Evolutionary conservation across 2,888 invertebrate species (phyloP), one percentile per base, ranked within the genome.

Genomic region (Automeris io): DNA sequence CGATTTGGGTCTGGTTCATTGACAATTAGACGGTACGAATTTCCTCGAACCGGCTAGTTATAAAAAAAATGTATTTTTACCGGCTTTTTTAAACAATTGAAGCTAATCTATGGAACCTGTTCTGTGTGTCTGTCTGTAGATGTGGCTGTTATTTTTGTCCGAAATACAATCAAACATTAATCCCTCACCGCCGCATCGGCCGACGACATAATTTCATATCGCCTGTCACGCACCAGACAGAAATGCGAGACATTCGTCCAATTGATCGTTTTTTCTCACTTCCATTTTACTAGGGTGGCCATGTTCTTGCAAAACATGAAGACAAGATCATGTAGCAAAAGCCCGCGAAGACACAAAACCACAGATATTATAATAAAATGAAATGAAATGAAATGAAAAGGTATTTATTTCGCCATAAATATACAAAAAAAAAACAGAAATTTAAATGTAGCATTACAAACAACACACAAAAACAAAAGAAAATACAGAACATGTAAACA

Each of bases 171-270:
- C 63, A 57, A 56, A 63, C 54, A 71, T 71, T 73, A 80, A 79
- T 72, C 71, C 73, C 66, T 47, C 43, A 53, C 54, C 57, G 60
- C 54, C 60, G 59, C 52, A 54, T 59, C 52, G 54, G 45, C 51
- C 59, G 61, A 60, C 59, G 70, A 70, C 70, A 64, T 57, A 59
- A 62, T 57, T 58, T 58, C 58, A 62, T 74, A 78, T 72, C 77
- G 60, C 72, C 72, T 77, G 82, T 81, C 85, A 83, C 70, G 73
- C 64, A 62, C 9, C 65, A 56, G 70, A 78, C 71, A 67, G 73
- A 77, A 81, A 83, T 77, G 69, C 67, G 83, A 83, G 82, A 79
- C 75, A 75, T 60, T 59, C 77, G 76, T 75, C 79, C 78, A 71
- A 70, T 70, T 57, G 52, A 52, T 63, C 61, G 66, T 73, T 73